Base-by-base conservation (phyloP, 1,140 invertebrate genomes). In the Colletes gigas region DNA sequence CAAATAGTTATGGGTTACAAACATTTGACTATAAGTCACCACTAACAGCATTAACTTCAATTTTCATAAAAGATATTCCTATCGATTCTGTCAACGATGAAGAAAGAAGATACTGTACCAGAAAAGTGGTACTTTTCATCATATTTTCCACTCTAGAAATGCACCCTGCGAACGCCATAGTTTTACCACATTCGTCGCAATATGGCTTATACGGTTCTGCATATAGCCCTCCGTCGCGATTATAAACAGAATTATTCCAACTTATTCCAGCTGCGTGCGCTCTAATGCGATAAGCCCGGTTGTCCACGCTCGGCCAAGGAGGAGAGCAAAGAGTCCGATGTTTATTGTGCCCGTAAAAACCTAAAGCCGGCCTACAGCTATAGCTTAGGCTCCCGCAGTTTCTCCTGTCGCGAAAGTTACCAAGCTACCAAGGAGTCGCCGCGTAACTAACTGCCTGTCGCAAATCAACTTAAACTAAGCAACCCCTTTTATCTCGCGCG, bases 381-480 rank as follows among this genome's bases (percentile, higher is more conserved):
- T 30, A 21, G 63, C 78, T 75, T 75, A 67, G 78, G 63, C 47
- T n/a, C 55, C 10, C 19, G 41, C 57, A 59, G 62, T 41, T 67
- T 67, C 10, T 55, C 19, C 39, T 57, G 54, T 72, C 57, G 78
- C 69, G 60, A 77, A 59, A 68, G 21, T 83, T 74, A 52, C 44
- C 55, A 54, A 55, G 52, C 57, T 52, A 30, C 66, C 70, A 75
- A 84, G 78, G 55, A 84, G 65, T 57, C 59, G 65, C 41, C 77
- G 67, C 50, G 44, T 80, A 81, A 47, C 75, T n/a, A n/a, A 81
- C 75, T 74, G 71, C 47, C 17, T 12, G 19, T 15, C 54, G 74
- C 84, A 73, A 84, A 81, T 85, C 65, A 82, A 78, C 63, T 44
- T 81, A 76, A 70, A 69, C 55, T 78, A 82, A 82, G 75, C 69